A percentile compares a stretch with the other conserved stretches of the same genome.
Conservation (phyloP, 2,797 vertebrate genomes). For the Sebastes oblongus region DNA sequence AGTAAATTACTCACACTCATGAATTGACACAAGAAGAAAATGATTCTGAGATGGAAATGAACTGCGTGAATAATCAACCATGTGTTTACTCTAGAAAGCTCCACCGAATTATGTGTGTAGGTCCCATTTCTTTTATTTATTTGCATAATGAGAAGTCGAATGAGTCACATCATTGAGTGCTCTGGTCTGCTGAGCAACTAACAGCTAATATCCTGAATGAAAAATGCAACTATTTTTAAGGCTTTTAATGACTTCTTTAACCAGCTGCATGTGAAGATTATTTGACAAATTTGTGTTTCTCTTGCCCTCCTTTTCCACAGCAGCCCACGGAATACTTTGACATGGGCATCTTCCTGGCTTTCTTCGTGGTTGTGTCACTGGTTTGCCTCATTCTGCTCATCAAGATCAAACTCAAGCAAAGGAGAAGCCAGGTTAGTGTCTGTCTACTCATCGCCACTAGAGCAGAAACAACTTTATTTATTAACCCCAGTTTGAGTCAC, state of each 20-base stretch:
- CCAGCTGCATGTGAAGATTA: neutral
- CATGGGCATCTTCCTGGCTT: conserved; percentile 99
- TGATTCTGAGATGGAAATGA: neutral
- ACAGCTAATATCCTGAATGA: neutral
- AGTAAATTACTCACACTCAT: neutral
- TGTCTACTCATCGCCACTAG: neutral
- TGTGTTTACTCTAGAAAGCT: neutral
- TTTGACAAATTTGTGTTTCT: conserved; percentile 44
- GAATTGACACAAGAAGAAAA: neutral
- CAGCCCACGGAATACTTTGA: conserved; percentile 99
- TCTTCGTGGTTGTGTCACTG: conserved; percentile 97
- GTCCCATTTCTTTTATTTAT: neutral
- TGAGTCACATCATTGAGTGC: neutral
- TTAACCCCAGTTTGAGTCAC: neutral
- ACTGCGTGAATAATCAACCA: neutral
- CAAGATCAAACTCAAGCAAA: conserved; percentile 98
- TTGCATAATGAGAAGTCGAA: neutral
- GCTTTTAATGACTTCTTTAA: neutral
- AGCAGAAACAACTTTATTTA: neutral
- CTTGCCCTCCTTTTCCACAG: conserved; percentile 68
- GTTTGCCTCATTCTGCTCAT: conserved; percentile 98
- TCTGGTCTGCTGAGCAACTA: neutral
- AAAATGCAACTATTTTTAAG: neutral
- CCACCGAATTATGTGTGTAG: neutral
- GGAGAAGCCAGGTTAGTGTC: conserved; percentile 91